Base-by-base conservation (phyloP, 2,888 invertebrate species). In the Pyrocoelia pectoralis region DNA sequence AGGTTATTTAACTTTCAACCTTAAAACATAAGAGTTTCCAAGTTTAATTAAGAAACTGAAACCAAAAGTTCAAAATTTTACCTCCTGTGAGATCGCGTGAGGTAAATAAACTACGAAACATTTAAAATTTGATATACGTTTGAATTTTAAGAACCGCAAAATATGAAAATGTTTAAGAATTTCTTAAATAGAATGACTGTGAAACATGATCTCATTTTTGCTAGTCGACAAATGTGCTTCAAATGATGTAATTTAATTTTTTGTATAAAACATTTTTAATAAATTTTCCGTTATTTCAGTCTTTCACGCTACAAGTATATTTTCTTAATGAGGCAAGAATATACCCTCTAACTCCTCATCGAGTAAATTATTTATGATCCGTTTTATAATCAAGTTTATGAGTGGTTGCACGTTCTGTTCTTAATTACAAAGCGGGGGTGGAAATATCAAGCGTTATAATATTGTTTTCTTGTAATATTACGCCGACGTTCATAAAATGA, bases 361-460 rank as follows among this genome's bases (percentile, higher is more conserved):
- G 52, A 52, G 51, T 60, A 60, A 64, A 64, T 64, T 56, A 63
- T 64, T 59, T 64, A 59, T 59, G 59, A 60, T 56, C 49, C 49
- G 52, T 59, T 64, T 60, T 60, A 56, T 60, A 60, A 59, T 59
- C 59, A 64, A 64, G 55, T 59, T 64, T 57, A 62, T 56, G 59
- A 64, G 56, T 60, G 59, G 56, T 64, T 64, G 59, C 41, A 56
- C 55, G 58, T 63, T 56, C 48, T 55, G 43, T 18, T 50, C 51
- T 58, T 55, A 63, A 63, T 63, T 63, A 51, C 52, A 60, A 46
- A 52, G 24, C 46, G 33, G 48, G 54, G 60, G 43, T 43, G 49
- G 48, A 43, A 49, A 56, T 60, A 52, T 29, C 50, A 59, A 54
- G 28, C 33, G 29, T 13, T 33, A 48, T 46, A 56, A 56, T 33